A percentile compares a stretch with the other conserved stretches of the same genome.
Evolutionary conservation across 2,113 vertebrate species (phyloP).

Genomic region (Lutjanus erythropterus): DNA sequence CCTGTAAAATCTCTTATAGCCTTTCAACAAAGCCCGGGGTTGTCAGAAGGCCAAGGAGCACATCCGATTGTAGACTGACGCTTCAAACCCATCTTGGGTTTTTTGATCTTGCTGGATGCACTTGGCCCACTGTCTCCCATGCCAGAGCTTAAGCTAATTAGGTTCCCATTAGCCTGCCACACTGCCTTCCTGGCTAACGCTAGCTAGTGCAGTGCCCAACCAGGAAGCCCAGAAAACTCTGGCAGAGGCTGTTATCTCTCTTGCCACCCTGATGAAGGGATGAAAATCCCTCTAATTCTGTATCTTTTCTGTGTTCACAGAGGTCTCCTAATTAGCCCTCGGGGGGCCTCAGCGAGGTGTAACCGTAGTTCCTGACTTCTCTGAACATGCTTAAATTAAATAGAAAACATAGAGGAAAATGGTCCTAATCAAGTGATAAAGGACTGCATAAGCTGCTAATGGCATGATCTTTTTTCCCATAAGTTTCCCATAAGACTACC

Average conservation of each 20-base stretch:
- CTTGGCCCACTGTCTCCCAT: constrained; percentile 50
- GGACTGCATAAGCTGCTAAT: constrained; percentile 29
- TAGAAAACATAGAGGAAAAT: constrained; percentile 34
- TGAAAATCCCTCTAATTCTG: constrained; percentile 72
- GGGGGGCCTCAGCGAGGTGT: constrained; percentile 45
- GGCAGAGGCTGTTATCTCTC: constrained; percentile 70
- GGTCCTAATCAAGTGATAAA: constrained; percentile 38
- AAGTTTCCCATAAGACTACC: not conserved
- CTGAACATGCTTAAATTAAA: constrained; percentile 52
- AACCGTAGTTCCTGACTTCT: constrained; percentile 36
- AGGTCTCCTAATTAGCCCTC: constrained; percentile 68
- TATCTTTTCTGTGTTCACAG: constrained; percentile 40
- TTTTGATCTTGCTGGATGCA: constrained; percentile 67
- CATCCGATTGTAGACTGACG: constrained; percentile 55
- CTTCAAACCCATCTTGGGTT: constrained; percentile 63
- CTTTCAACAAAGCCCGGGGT: constrained; percentile 63
- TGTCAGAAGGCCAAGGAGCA: constrained; percentile 67
- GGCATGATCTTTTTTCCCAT: constrained; percentile 18
- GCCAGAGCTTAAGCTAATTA: constrained; percentile 80
- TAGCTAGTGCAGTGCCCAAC: constrained; percentile 50
- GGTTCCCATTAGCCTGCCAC: constrained; percentile 73
- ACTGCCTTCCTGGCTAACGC: constrained; percentile 70
- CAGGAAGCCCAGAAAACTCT: constrained; percentile 60
- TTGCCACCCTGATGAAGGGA: constrained; percentile 60
- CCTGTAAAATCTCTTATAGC: constrained; percentile 63